Evolutionary conservation across 1,140 invertebrate species (phyloP), one percentile per base, ranked within the genome.

Genomic region (Sycophaga agraensis): DNA sequence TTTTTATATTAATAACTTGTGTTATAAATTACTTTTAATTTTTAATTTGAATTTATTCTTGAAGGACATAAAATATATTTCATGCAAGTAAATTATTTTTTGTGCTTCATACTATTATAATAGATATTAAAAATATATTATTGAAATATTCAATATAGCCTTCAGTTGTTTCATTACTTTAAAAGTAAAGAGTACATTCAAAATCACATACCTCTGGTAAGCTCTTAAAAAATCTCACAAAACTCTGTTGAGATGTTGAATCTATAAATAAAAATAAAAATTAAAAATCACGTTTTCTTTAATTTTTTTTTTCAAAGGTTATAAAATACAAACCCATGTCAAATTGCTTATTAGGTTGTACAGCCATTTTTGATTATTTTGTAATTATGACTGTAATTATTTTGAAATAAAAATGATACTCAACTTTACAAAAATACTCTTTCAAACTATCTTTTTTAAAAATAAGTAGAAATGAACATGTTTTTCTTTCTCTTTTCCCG

Each of bases 161-260:
- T 12, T 4, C 11, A n/a, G n/a, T n/a, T n/a, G n/a, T n/a, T n/a
- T 22, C 37, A 37, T 24, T 42, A 42, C 6, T 26, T 42, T 54
- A 26, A 22, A 50, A 37, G 40, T 43, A 50, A 21, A 51, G 11
- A 8, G 28, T 16, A 45, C 7, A 59, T 19, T 19, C 19, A 35
- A 34, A 55, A 74, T 54, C 17, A 17, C 79, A 81, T 81, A 87
- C 86, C 72, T 86, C 84, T 53, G 85, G 82, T 37, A 87, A 73
- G 68, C 77, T 77, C 64, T 82, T 82, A 63, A 81, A 86, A 71
- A 79, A 86, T 72, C 82, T 79, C 22, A 86, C 77, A 66, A 87
- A 87, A 61, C 79, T 76, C 68, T 84, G 81, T 66, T 87, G 85
- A 50, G 83, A 78, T 14, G 81, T 65, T 49, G 80, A 73, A 83